Evolutionary conservation across 2,888 invertebrate genomes (phyloP).

Genomic region (Hesperia comma): DNA sequence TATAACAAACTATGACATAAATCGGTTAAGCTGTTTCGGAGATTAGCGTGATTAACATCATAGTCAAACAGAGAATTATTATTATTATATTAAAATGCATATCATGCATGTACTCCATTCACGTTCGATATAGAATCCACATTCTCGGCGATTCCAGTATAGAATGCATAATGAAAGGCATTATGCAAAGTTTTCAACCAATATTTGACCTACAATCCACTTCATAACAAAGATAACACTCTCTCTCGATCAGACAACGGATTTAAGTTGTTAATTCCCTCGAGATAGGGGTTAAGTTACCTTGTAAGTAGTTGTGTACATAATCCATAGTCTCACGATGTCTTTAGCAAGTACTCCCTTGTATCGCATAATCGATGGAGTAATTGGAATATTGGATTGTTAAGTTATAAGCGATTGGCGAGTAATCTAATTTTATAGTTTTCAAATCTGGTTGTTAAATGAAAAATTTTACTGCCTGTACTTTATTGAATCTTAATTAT

Average conservation of each 20-base stretch:
- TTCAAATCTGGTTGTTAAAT: no score
- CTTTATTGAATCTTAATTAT: no score
- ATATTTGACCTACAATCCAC: neutral
- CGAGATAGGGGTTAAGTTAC: slow-evolving; percentile 21
- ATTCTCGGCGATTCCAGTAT: no score
- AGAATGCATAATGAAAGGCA: no score
- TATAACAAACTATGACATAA: no score
- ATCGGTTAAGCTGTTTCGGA: no score
- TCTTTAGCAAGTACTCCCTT: slow-evolving; percentile 11
- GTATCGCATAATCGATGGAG: slow-evolving; percentile 33
- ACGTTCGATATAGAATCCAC: no score
- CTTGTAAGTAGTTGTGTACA: slow-evolving; percentile 6
- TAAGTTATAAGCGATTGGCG: slow-evolving; percentile 4
- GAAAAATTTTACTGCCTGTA: no score
- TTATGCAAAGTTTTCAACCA: neutral
- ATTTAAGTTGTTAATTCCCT: slow-evolving; percentile 15
- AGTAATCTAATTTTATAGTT: neutral
- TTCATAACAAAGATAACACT: slow-evolving; percentile 16
- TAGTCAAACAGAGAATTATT: no score
- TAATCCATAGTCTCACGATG: neutral
- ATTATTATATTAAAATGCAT: no score
- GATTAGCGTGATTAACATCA: no score
- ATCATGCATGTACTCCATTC: no score
- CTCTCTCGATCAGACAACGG: neutral
- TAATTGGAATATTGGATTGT: slow-evolving; percentile 8